Evolutionary conservation across 2,888 invertebrate genomes (phyloP).

Genomic region (Malacosoma neustria): DNA sequence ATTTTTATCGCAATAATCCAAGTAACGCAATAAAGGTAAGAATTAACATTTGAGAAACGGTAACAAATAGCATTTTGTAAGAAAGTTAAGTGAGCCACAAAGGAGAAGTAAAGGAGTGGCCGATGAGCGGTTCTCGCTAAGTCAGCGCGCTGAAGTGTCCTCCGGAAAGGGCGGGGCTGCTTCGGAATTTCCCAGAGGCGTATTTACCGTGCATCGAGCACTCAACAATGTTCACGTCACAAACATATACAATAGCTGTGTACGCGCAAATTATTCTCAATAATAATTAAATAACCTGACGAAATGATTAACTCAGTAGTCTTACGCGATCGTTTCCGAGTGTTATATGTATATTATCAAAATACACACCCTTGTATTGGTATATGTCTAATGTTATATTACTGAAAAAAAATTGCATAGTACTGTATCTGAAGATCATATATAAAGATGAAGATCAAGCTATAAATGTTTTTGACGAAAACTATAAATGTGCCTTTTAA

Average conservation of each 20-base stretch:
- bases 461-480: too few species aligned
- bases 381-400: too few species aligned
- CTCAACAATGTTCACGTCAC: constrained; percentile 36
- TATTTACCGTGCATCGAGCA: constrained; percentile 42
- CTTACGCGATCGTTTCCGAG: too few species aligned
- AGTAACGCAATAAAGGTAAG: background rate
- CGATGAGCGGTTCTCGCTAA: constrained; percentile 32
- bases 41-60: background rate
- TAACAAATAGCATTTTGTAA: background rate
- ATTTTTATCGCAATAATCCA: background rate
- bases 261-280: constrained; percentile 37
- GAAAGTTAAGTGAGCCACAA: constrained; percentile 27
- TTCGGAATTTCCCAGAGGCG: constrained; percentile 52
- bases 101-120: constrained; percentile 25
- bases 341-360: too few species aligned
- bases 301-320: too few species aligned
- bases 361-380: too few species aligned
- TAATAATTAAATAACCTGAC: constrained; percentile 26
- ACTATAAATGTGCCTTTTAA: too few species aligned
- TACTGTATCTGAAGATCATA: too few species aligned
- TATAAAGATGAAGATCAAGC: too few species aligned
- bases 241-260: too few species aligned
- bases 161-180: constrained; percentile 19
- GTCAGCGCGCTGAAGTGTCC: constrained; percentile 35
- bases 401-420: too few species aligned